Percentiles rank a stretch among this genome's conserved stretches.
Conservation (phyloP, 2,888 invertebrate genomes). For the Synanthedon formicaeformis region DNA sequence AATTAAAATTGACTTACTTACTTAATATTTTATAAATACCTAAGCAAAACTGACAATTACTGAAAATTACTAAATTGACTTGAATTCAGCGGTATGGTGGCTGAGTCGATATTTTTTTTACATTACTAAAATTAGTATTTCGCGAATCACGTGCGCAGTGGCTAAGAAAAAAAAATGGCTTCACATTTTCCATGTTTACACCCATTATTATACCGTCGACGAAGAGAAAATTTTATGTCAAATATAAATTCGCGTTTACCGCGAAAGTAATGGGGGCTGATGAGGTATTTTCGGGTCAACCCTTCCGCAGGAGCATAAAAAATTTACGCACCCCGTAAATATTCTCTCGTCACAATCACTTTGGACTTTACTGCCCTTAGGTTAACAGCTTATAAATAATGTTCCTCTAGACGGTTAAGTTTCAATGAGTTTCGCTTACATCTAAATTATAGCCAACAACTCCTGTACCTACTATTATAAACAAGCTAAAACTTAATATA, state of each 20-base stretch:
- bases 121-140: too few relatives aligned
- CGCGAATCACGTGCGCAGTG: too few relatives aligned
- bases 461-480: too few relatives aligned
- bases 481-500: too few relatives aligned
- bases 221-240: not conserved
- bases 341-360: slow-evolving; percentile 7
- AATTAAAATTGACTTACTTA: too few relatives aligned
- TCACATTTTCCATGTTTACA: not conserved
- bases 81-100: too few relatives aligned
- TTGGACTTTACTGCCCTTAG: slow-evolving; percentile 1
- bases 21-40: too few relatives aligned
- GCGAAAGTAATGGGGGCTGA: not conserved
- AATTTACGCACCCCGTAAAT: slow-evolving; percentile 8
- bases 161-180: not conserved
- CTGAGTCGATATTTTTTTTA: too few relatives aligned
- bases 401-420: not conserved
- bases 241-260: not conserved
- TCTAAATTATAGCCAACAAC: too few relatives aligned
- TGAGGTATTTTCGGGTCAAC: not conserved
- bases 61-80: too few relatives aligned
- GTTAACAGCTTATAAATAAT: slow-evolving; percentile 10
- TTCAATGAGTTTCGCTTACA: not conserved
- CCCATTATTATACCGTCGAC: not conserved
- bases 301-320: slow-evolving; percentile 5
- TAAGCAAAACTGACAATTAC: too few relatives aligned